These are phyloP conservation scores for Melanophora roralis DNA, from an alignment of 2,888 invertebrate species.

Conservation along the genomic window DNA sequence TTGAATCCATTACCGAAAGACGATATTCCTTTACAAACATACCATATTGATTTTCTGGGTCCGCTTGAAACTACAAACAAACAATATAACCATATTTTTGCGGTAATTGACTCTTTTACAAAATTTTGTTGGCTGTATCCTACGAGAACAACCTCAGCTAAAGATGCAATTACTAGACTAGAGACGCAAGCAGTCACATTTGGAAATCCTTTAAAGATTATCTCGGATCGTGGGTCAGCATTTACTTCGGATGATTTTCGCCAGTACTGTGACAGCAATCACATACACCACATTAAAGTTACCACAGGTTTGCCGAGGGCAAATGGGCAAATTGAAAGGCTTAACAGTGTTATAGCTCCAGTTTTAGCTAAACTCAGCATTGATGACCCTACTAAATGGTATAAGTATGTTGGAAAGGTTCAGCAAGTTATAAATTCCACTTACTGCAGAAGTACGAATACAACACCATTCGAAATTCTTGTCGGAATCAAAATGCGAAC, in stretches of 20 bases:
- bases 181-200: conserved; percentile 68
- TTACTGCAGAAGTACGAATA: conserved; percentile 9
- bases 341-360: conserved; percentile 32
- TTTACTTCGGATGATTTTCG: conserved; percentile 65
- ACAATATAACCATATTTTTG: conserved; percentile 67
- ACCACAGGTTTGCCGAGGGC: conserved; percentile 53
- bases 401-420: conserved; percentile 13
- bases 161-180: conserved; percentile 69
- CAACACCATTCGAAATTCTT: too few species aligned
- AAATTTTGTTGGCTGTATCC: conserved; percentile 74
- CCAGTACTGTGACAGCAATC: conserved; percentile 69
- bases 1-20: conserved; percentile 50
- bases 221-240: conserved; percentile 71
- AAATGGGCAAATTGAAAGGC: conserved; percentile 53
- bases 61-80: conserved; percentile 41
- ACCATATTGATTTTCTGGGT: conserved; percentile 42
- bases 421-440: conserved; percentile 39
- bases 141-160: conserved; percentile 66
- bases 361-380: conserved; percentile 48
- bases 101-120: conserved; percentile 71
- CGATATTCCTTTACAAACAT: conserved; percentile 40
- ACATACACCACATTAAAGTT: conserved; percentile 64
- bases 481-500: not conserved
- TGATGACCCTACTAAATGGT: conserved; percentile 26
- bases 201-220: conserved; percentile 70